Evolutionary conservation across 1,140 invertebrate genomes (phyloP).

Genomic region (Aphaenogaster floridana): DNA sequence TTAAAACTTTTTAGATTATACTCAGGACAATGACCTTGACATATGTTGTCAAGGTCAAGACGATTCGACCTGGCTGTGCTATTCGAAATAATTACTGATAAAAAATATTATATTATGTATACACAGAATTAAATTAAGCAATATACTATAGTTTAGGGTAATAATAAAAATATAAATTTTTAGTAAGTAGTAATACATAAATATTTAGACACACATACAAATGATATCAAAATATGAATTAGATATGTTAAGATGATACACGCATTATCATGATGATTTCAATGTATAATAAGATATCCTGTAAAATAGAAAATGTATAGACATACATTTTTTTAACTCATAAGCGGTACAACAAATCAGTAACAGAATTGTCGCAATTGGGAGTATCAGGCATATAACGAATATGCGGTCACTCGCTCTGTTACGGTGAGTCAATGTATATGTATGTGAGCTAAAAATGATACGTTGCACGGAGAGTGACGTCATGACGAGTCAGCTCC

Average conservation of each 20-base stretch:
- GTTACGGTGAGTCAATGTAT: constrained; percentile 58
- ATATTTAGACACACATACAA: background rate
- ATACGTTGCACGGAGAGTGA: constrained; percentile 77
- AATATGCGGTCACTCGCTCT: constrained; percentile 70
- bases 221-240: background rate
- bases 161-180: background rate
- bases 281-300: background rate
- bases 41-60: no score
- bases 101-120: background rate
- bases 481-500: constrained; percentile 76
- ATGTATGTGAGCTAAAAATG: constrained; percentile 80
- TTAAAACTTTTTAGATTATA: no score
- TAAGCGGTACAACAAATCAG: background rate
- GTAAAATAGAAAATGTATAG: no score
- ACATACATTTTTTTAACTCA: background rate
- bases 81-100: background rate
- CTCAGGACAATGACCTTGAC: no score
- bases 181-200: background rate
- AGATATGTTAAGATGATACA: background rate
- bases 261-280: background rate
- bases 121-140: background rate
- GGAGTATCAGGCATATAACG: constrained; percentile 56
- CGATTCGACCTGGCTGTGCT: no score
- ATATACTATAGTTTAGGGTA: background rate
- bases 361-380: constrained; percentile 43